A percentile compares a stretch with the other conserved stretches of the same genome.
phyloP scores from a whole-genome alignment of 30 jellyfish, hydroid and myxozoan species.

The Cassiopea xamachana region DNA sequence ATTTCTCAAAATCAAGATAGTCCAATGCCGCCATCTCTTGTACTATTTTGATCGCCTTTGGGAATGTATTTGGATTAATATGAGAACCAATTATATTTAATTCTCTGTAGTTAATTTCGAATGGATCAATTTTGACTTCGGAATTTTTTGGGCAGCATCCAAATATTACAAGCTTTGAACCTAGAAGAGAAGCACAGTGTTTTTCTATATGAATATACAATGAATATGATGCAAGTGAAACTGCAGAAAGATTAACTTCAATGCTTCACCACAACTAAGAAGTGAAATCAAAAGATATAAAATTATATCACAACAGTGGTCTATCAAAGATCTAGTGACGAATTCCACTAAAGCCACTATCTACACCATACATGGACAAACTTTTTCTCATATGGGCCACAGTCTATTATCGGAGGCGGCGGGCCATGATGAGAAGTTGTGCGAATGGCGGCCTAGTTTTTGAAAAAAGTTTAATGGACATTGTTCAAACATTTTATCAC shows the following conservation, averaged over 20 bases:
- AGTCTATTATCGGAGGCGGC: too few relatives aligned
- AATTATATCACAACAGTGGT: background rate
- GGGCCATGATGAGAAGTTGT: too few relatives aligned
- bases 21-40: conserved; percentile 78
- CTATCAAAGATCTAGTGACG: background rate
- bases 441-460: too few relatives aligned
- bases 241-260: background rate
- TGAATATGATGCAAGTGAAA: background rate
- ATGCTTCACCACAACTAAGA: background rate
- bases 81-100: conserved; percentile 86
- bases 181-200: conserved; percentile 14
- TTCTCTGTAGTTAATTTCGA: conserved; percentile 86
- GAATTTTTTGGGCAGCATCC: conserved; percentile 94
- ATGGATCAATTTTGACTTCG: conserved; percentile 81
- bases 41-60: conserved; percentile 87
- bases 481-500: too few relatives aligned
- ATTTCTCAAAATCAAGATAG: conserved; percentile 77
- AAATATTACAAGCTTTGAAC: conserved; percentile 82
- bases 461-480: too few relatives aligned
- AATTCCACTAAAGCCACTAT: background rate
- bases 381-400: too few relatives aligned
- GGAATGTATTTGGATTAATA: conserved; percentile 94
- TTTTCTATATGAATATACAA: background rate
- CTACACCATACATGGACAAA: too few relatives aligned
- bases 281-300: background rate